These are phyloP conservation scores for Corythoichthys intestinalis DNA, from an alignment of 2,113 vertebrate genomes.

Conservation along the genomic window DNA sequence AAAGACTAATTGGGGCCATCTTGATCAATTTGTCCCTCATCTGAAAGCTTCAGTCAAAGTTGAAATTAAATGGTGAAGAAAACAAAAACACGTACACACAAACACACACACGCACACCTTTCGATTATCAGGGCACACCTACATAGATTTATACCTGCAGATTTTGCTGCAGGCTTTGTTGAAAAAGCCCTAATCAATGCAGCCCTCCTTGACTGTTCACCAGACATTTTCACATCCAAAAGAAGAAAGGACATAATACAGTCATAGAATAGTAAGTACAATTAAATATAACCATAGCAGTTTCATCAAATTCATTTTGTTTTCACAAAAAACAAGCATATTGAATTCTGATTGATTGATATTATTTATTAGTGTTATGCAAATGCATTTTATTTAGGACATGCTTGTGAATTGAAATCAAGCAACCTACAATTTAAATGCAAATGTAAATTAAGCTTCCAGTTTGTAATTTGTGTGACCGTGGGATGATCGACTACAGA, in stretches of 20 bases:
- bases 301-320: background rate
- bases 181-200: constrained; percentile 34
- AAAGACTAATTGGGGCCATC: constrained; percentile 62
- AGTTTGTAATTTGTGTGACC: too few species aligned
- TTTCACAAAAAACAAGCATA: background rate
- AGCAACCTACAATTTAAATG: too few species aligned
- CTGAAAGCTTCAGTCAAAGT: constrained; percentile 52
- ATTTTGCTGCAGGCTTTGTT: constrained; percentile 10
- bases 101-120: constrained; percentile 1
- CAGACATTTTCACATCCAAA: constrained; percentile 1
- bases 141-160: background rate
- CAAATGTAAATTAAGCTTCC: too few species aligned
- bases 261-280: too few species aligned
- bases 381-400: background rate
- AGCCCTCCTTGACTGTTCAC: background rate
- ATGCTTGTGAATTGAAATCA: too few species aligned
- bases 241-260: background rate
- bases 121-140: background rate
- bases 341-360: background rate
- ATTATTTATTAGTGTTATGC: background rate
- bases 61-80: constrained; percentile 8
- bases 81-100: constrained; percentile 10
- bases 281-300: background rate
- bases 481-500: too few species aligned
- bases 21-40: constrained; percentile 60